Evolutionary conservation across 2,888 invertebrate species (phyloP), one percentile per base, ranked within the genome.

Genomic region (Oegoconia quadripuncta): DNA sequence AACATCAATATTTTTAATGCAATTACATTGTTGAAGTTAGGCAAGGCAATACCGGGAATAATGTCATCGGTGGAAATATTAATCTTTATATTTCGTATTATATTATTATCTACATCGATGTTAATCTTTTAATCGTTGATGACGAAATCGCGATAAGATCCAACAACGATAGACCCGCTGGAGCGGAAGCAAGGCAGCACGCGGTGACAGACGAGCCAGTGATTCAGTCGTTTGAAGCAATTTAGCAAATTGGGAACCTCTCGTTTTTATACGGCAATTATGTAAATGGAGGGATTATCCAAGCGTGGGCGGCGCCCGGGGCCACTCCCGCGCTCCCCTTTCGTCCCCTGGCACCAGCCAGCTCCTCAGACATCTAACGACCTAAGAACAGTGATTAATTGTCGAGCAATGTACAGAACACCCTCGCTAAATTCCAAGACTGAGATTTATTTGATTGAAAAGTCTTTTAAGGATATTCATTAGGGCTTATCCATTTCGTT

Each of bases 211-310:
- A 62, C 59, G 60, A 57, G 57, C 48, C 42, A 47, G 45, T 52
- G 68, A 64, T 65, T 62, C 74, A 67, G 77, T 81, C 81, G 68
- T 82, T 86, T 74, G 62, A 65, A 86, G 77, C 86, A 88, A 88
- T 88, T 88, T 88, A 74, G 74, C 80, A 88, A 88, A 88, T 88
- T 88, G 88, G 79, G 74, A 82, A 82, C 76, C 80, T 76, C 74
- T 83, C 76, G 74, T 87, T 87, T 88, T 88, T 88, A 88, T 86
- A 78, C 81, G 76, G 79, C 86, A 88, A 88, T 88, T 88, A 88
- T 88, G 87, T 86, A 88, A 88, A 88, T 88, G 84, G 86, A 70
- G 71, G 82, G 87, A 88, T 88, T 87, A 87, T 81, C 79, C 74
- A 60, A 64, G 64, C 69, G 77, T 77, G 77, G 83, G 84, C 79